Evolutionary conservation across 2,888 invertebrate species (phyloP), one percentile per base, ranked within the genome.

Genomic region (Sarcophaga variegata): DNA sequence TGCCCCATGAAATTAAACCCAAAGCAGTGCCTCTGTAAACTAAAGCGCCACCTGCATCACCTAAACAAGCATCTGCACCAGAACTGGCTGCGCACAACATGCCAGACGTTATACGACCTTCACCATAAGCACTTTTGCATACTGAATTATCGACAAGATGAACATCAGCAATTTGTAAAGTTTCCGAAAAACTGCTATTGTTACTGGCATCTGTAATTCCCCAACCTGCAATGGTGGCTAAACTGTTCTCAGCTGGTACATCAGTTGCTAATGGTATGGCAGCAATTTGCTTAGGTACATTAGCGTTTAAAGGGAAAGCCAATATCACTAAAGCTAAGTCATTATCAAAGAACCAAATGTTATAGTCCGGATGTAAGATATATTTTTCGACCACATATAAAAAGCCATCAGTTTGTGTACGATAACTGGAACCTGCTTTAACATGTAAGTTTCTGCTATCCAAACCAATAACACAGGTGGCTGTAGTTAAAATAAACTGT

Each of bases 251-350:
- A 2, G 78, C 84, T 3, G 91, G 91, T 4, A 89, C 89, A 86
- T 91, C 90, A 94, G 94, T 94, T 79, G 94, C 95, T 88, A 96
- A 90, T 87, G 95, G 95, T 77, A 96, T 94, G 0, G 96, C 95
- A 2, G 94, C 93, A 69, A 96, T 94, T 47, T 94, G 92, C 3
- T 90, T 83, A 37, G 87, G 89, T 54, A 67, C 86, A 4, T 59
- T 83, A 92, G 93, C 87, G 14, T 37, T 74, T 60, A 81, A 67
- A 94, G 94, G 85, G 95, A 94, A 82, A 92, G 92, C 12, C 94
- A 93, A 3, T 94, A 94, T 12, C 74, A 94, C 93, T 54, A 96
- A 89, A 11, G 96, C 95, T 12, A 95, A 92, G 91, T 96, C 95
- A 88, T 95, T 94, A 37, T 95, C 94, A 81, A 93, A 92, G 66